Conservation (phyloP, 2,797 vertebrate species). For the Phalloptychus januarius region DNA sequence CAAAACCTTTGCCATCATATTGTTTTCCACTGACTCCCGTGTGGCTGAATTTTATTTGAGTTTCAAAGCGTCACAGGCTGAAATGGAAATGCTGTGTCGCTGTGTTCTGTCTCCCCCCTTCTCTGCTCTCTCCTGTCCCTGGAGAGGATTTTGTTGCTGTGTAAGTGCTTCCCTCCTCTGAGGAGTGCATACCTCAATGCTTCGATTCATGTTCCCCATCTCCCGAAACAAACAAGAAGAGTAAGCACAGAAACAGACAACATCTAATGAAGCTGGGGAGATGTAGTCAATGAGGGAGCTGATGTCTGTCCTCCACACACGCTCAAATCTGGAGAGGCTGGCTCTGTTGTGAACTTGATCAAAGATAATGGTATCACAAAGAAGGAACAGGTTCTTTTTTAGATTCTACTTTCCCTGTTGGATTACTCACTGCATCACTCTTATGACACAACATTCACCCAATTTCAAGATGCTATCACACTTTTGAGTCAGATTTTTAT, state of each 20-base stretch:
- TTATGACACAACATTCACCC: conserved; percentile 28
- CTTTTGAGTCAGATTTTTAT: not conserved
- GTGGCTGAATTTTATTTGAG: conserved; percentile 52
- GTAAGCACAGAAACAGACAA: conserved; percentile 22
- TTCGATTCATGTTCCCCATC: conserved; percentile 58
- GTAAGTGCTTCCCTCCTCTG: conserved; percentile 64
- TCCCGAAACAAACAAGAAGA: conserved; percentile 55
- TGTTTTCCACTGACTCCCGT: conserved; percentile 31
- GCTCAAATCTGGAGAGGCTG: conserved; percentile 16
- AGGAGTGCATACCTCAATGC: conserved; percentile 51
- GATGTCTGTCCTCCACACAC: conserved; percentile 13
- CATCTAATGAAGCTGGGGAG: conserved; percentile 47
- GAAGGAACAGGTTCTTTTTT: conserved; percentile 11
- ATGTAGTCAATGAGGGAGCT: conserved; percentile 19
- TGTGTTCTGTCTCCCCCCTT: conserved; percentile 46
- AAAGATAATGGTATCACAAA: conserved; percentile 13
- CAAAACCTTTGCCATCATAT: conserved; percentile 35
- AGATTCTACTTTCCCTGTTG: not conserved
- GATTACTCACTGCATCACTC: not conserved
- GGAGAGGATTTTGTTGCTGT: conserved; percentile 74
- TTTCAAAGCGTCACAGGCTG: conserved; percentile 41
- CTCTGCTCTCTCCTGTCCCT: conserved; percentile 46
- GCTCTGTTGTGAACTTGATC: conserved; percentile 21
- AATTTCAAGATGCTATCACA: not conserved
- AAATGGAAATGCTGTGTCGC: conserved; percentile 66